Percentiles rank a stretch among this genome's conserved stretches.
These are phyloP conservation scores for Pachyramphus minor DNA, from an alignment of 2,113 vertebrate genomes.

Conservation along the genomic window DNA sequence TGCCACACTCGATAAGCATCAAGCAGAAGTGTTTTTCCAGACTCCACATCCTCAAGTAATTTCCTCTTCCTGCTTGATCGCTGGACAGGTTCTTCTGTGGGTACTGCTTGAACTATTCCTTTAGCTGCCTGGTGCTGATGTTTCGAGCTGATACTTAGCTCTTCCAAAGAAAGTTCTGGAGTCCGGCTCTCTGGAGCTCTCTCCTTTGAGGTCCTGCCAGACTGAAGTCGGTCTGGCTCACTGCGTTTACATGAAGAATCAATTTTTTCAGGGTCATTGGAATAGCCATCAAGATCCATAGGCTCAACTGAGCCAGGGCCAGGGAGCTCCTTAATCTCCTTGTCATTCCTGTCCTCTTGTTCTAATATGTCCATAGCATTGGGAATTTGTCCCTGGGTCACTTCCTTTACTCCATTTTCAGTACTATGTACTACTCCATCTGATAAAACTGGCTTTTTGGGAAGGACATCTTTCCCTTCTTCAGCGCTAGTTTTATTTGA, in stretches of 20 bases:
- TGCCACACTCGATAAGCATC: constrained; percentile 98
- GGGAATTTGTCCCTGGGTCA: constrained; percentile 62
- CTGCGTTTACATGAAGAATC: constrained; percentile 42
- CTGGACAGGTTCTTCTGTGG: constrained; percentile 68
- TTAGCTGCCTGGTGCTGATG: constrained; percentile 59
- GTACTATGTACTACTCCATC: constrained; percentile 67
- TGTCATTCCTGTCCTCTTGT: constrained; percentile 63
- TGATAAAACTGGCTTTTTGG: constrained; percentile 77
- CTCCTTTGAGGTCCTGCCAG: constrained; percentile 66
- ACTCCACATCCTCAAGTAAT: constrained; percentile 83
- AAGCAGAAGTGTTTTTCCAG: constrained; percentile 88
- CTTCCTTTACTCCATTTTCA: constrained; percentile 75
- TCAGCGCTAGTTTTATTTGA: constrained; percentile 84
- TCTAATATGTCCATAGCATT: constrained; percentile 69
- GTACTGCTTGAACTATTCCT: constrained; percentile 9
- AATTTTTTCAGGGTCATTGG: constrained; percentile 58
- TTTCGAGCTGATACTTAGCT: constrained; percentile 91
- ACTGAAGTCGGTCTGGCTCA: constrained; percentile 52
- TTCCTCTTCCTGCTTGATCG: constrained; percentile 87
- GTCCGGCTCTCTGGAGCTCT: constrained; percentile 77
- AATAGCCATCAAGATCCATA: constrained; percentile 85
- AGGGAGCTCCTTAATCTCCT: constrained; percentile 66
- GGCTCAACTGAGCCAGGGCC: constrained; percentile 75
- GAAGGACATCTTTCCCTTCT: constrained; percentile 81
- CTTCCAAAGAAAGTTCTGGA: constrained; percentile 91